Conservation (phyloP, 2,888 invertebrate genomes). For the Hofmannophila pseudospretella region DNA sequence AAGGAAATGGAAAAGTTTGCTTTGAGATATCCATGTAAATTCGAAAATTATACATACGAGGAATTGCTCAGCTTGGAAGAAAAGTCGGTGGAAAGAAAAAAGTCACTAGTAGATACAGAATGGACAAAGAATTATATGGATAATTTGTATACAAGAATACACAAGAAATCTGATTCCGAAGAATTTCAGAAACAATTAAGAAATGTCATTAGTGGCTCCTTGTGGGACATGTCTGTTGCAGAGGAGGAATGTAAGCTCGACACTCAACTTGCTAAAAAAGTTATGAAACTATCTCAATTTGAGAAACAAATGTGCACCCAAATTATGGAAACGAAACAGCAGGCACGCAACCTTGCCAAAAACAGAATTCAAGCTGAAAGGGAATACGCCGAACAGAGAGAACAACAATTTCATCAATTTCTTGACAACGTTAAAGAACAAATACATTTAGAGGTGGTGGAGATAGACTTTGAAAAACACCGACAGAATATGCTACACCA, state of each 20-base stretch:
- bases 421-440: slow-evolving; percentile 61
- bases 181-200: slow-evolving; percentile 70
- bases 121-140: slow-evolving; percentile 70
- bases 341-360: slow-evolving; percentile 72
- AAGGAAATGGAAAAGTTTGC: slow-evolving; percentile 56
- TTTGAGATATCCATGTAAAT: slow-evolving; percentile 47
- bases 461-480: slow-evolving; percentile 73
- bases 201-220: slow-evolving; percentile 58
- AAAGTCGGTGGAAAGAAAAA: slow-evolving; percentile 36
- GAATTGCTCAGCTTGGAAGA: slow-evolving; percentile 51
- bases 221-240: slow-evolving; percentile 73
- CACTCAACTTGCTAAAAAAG: slow-evolving; percentile 69
- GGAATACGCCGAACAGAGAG: slow-evolving; percentile 66
- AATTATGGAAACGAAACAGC: slow-evolving; percentile 79
- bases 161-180: slow-evolving; percentile 55
- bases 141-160: slow-evolving; percentile 61
- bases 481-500: slow-evolving; percentile 71
- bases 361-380: slow-evolving; percentile 73
- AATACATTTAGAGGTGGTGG: slow-evolving; percentile 60
- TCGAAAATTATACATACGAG: slow-evolving; percentile 58
- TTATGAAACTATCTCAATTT: slow-evolving; percentile 79
- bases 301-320: slow-evolving; percentile 82
- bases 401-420: slow-evolving; percentile 64
- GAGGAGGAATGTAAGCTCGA: slow-evolving; percentile 75
- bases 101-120: slow-evolving; percentile 18